Evolutionary conservation across 1,140 invertebrate genomes (phyloP).

Genomic region (Pseudachorutes palmiensis): DNA sequence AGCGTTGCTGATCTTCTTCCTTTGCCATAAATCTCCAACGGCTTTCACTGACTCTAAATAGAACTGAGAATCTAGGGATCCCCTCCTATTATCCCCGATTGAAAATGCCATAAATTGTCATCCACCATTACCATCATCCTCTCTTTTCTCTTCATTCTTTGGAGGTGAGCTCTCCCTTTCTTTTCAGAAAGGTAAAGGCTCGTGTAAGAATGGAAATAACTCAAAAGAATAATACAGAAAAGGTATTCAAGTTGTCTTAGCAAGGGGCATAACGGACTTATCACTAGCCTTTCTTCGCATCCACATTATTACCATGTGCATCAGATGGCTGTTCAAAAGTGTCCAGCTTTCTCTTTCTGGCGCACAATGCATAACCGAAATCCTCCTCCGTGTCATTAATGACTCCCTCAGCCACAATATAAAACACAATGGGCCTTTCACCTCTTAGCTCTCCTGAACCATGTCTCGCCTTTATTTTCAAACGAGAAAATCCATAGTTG

Average conservation of each 20-base stretch:
- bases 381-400: conserved; percentile 14
- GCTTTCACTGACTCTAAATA: conserved; percentile 18
- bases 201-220: background rate
- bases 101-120: conserved; percentile 29
- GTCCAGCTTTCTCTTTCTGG: too few species aligned
- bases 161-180: background rate
- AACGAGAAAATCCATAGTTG: background rate
- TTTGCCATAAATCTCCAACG: conserved; percentile 24
- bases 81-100: conserved; percentile 13
- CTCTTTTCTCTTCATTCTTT: background rate
- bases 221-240: conserved; percentile 5
- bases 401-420: conserved; percentile 18
- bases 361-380: too few species aligned
- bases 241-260: background rate
- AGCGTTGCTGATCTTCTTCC: background rate
- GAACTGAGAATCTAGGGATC: background rate
- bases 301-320: background rate
- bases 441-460: background rate
- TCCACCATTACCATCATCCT: conserved; percentile 18
- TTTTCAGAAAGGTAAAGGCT: background rate
- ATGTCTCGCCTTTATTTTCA: too few species aligned
- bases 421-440: conserved; percentile 4
- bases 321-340: too few species aligned
- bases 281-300: background rate
- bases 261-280: background rate